Evolutionary conservation across 1,140 invertebrate species (phyloP).

Genomic region (Teleopsis dalmanni): DNA sequence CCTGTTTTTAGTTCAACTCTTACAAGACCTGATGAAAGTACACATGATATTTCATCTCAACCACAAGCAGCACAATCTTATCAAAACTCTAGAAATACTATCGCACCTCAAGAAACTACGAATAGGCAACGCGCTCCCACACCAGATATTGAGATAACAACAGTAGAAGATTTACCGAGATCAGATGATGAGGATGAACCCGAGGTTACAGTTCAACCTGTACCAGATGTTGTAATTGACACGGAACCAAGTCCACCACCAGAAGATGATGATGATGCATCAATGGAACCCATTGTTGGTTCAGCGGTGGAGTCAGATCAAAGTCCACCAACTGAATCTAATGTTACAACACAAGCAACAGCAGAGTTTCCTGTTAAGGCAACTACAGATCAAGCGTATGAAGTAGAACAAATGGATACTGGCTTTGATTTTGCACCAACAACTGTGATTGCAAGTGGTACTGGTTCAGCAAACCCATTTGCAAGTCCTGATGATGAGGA

Average conservation of each 20-base stretch:
- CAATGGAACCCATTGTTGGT: neutral
- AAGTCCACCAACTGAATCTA: constrained; percentile 31
- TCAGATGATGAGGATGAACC: constrained; percentile 42
- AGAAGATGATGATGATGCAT: constrained; percentile 5
- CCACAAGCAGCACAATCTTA: constrained; percentile 26
- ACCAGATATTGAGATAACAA: constrained; percentile 41
- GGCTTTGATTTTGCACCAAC: constrained; percentile 32
- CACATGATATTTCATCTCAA: constrained; percentile 36
- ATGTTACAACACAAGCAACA: constrained; percentile 16
- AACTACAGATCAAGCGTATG: constrained; percentile 11
- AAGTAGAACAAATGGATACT: constrained; percentile 40
- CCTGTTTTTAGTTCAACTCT: constrained; percentile 35
- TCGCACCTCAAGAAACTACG: constrained; percentile 19
- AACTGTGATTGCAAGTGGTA: constrained; percentile 26
- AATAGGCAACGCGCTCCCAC: constrained; percentile 32
- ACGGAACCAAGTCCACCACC: constrained; percentile 20
- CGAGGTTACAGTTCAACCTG: neutral
- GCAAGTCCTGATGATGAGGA: constrained; percentile 44
- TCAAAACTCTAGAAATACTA: constrained; percentile 11
- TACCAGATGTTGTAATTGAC: constrained; percentile 5
- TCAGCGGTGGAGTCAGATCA: constrained; percentile 18
- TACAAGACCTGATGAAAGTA: constrained; percentile 36
- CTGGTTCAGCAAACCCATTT: constrained; percentile 46
- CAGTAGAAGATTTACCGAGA: constrained; percentile 37
- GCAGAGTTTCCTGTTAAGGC: constrained; percentile 12